Evolutionary conservation across 2,888 invertebrate genomes (phyloP).

Genomic region (Pristionchus maxplancki): DNA sequence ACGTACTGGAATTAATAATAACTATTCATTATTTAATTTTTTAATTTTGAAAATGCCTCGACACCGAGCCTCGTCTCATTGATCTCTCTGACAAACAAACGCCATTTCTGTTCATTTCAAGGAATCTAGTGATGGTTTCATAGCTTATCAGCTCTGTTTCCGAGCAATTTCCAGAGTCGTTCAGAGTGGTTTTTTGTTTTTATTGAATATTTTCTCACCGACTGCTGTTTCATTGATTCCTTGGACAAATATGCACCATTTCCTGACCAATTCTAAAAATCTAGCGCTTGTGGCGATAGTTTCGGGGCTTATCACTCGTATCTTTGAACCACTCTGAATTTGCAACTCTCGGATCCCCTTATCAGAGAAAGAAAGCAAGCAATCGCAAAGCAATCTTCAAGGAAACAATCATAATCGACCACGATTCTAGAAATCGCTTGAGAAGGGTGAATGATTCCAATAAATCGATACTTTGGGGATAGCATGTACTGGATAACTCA

Average conservation of each 20-base stretch:
- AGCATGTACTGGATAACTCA: neutral
- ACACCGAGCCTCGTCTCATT: no score
- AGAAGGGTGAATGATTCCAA: no score
- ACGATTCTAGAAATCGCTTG: no score
- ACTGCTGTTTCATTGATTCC: no score
- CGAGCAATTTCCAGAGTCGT: neutral
- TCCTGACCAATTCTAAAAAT: neutral
- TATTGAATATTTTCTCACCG: no score
- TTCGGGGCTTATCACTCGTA: neutral
- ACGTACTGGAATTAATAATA: conserved; percentile 46
- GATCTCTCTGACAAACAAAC: no score
- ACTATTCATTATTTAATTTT: neutral
- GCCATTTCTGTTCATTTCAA: neutral
- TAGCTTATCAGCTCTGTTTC: neutral
- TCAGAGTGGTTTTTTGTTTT: no score
- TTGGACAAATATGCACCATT: no score
- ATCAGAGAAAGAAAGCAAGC: neutral
- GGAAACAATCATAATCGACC: neutral
- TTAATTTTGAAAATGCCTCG: no score
- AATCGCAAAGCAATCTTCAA: neutral
- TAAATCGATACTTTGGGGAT: no score
- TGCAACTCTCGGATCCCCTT: neutral
- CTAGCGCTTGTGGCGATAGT: neutral
- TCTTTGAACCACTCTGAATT: conserved; percentile 16
- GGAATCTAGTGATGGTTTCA: no score